Evolutionary conservation across 2,113 vertebrate species (phyloP).

Genomic region (Apteryx mantelli): DNA sequence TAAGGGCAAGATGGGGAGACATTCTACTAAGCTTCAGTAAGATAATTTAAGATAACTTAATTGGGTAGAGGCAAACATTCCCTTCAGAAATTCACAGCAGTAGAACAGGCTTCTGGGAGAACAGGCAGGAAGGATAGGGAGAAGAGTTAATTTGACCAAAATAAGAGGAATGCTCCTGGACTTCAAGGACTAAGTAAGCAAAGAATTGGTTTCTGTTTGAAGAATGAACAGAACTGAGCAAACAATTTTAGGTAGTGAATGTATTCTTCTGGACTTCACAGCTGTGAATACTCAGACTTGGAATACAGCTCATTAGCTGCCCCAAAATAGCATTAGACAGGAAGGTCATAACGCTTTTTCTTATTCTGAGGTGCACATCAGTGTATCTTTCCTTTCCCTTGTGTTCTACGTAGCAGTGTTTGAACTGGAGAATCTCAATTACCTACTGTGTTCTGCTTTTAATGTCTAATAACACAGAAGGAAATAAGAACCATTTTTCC

Average conservation of each 20-base stretch:
- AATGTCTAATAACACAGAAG: background rate
- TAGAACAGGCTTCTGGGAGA: background rate
- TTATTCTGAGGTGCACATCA: background rate
- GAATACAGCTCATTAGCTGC: background rate
- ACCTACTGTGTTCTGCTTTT: background rate
- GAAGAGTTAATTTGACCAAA: background rate
- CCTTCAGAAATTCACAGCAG: background rate
- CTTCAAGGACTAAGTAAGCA: background rate
- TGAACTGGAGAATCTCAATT: slow-evolving; percentile 36
- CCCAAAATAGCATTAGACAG: background rate
- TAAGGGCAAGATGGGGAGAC: background rate
- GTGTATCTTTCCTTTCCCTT: background rate
- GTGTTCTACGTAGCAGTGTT: accelerated
- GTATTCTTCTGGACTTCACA: accelerated
- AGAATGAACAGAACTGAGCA: background rate
- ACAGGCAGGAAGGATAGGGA: background rate
- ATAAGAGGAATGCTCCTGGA: background rate
- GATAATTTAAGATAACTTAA: background rate
- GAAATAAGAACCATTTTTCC: accelerated
- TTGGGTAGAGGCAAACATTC: background rate
- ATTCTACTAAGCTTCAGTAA: background rate
- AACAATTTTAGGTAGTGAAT: background rate
- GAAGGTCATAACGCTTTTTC: background rate
- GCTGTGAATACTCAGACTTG: background rate
- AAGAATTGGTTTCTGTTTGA: background rate